Conservation (phyloP, 1,140 invertebrate species). For the Aphelinus atriplicis region DNA sequence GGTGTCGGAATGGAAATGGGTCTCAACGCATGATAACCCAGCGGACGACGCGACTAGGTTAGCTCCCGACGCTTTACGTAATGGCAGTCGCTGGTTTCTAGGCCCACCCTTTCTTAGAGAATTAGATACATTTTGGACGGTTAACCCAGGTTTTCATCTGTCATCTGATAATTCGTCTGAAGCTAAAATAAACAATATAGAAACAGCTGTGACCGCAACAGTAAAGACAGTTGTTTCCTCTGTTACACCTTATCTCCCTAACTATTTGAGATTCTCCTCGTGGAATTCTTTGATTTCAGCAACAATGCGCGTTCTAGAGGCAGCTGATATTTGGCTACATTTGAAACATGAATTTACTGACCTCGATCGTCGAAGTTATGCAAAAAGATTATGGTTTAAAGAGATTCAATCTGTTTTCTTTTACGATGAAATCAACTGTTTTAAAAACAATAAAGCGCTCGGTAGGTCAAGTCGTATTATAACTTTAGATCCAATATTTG, state of each 20-base stretch:
- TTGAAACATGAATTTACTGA: not conserved
- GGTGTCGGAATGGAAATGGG: slow-evolving; percentile 1
- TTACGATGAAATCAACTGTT: not conserved
- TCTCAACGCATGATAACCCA: slow-evolving; percentile 3
- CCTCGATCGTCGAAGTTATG: not conserved
- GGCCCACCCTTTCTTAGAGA: not conserved
- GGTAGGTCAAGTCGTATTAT: no score
- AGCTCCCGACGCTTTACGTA: not conserved
- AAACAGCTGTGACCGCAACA: no score
- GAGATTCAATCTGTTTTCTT: not conserved
- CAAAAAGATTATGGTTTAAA: not conserved
- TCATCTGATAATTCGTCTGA: not conserved
- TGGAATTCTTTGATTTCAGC: not conserved
- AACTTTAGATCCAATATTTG: not conserved
- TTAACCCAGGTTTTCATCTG: not conserved
- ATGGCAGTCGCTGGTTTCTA: slow-evolving; percentile 5
- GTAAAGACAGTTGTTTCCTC: not conserved
- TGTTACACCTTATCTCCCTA: not conserved
- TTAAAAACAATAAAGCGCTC: not conserved
- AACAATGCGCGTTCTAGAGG: not conserved
- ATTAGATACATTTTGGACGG: not conserved
- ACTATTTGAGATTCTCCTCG: not conserved
- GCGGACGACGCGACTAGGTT: not conserved
- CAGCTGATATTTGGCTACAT: not conserved
- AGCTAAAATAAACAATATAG: not conserved